These are phyloP conservation scores for Bolborhynchus lineola DNA, from an alignment of 2,113 vertebrate species.

Conservation along the genomic window DNA sequence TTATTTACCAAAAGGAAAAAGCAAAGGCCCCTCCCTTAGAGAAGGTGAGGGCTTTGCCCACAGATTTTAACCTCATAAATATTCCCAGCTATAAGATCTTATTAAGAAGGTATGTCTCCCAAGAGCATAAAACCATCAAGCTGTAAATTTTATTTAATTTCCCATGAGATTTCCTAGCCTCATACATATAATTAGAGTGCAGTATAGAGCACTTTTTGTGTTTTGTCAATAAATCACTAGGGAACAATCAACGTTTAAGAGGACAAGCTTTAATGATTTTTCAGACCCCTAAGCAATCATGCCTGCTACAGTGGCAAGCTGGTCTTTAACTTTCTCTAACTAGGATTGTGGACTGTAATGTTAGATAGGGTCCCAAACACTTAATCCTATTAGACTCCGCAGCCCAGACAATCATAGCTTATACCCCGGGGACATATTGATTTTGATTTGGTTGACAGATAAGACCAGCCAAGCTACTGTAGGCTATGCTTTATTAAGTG, in stretches of 20 bases:
- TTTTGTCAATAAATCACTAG: constrained; percentile 96
- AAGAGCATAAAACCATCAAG: constrained; percentile 91
- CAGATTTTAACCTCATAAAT: constrained; percentile 90
- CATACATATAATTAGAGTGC: constrained; percentile 98
- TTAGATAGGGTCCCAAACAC: constrained; percentile 76
- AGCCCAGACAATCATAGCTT: constrained; percentile 75
- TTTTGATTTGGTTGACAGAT: constrained; percentile 75
- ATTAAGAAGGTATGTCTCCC: constrained; percentile 97
- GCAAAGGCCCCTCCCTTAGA: constrained; percentile 53
- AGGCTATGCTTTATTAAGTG: constrained; percentile 78
- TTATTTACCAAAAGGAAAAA: constrained; percentile 62
- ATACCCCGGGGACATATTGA: constrained; percentile 72
- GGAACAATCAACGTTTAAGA: constrained; percentile 95
- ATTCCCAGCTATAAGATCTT: constrained; percentile 92
- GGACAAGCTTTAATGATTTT: constrained; percentile 93
- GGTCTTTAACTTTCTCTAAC: constrained; percentile 93
- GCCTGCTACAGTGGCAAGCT: constrained; percentile 81
- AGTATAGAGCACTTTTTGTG: constrained; percentile 91
- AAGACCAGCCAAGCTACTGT: constrained; percentile 68
- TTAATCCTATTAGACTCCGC: constrained; percentile 78
- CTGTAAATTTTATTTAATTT: constrained; percentile 99
- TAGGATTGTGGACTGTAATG: constrained; percentile 81
- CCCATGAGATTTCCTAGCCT: constrained; percentile 91
- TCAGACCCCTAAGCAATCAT: constrained; percentile 87
- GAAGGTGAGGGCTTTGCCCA: constrained; percentile 78